These are phyloP conservation scores for Tragelaphus imberbis DNA, from an alignment of 2,113 vertebrate genomes.

Conservation along the genomic window DNA sequence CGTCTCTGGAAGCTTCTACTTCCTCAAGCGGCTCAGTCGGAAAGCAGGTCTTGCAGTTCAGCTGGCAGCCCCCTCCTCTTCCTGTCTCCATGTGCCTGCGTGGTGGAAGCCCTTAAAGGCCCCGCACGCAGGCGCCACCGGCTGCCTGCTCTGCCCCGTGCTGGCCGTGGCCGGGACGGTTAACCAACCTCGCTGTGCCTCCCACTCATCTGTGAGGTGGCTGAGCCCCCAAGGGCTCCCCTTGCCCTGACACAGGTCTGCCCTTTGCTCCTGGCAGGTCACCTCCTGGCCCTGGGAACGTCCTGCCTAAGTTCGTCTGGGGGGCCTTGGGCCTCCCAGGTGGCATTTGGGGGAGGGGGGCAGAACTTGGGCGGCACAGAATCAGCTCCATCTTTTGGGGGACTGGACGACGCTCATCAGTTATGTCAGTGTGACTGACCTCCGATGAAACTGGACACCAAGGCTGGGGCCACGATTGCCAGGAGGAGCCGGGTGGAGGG, in stretches of 20 bases:
- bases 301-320: neutral
- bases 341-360: no score
- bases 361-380: no score
- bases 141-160: neutral
- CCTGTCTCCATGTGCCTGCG: neutral
- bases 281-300: neutral
- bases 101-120: neutral
- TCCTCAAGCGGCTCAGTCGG: neutral
- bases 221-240: no score
- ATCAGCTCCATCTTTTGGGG: neutral
- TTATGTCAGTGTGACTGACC: neutral
- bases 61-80: neutral
- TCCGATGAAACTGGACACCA: no score
- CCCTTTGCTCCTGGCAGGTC: neutral
- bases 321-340: neutral
- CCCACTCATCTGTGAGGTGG: neutral
- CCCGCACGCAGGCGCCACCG: rapidly evolving
- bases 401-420: neutral
- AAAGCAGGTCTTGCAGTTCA: neutral
- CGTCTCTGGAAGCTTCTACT: neutral
- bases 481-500: neutral
- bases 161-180: rapidly evolving
- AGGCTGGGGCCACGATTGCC: neutral
- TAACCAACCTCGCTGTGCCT: no score
- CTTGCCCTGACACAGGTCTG: neutral